These are phyloP conservation scores for Enteromius mattozi DNA, from an alignment of 2,797 vertebrate species.

Conservation along the genomic window DNA sequence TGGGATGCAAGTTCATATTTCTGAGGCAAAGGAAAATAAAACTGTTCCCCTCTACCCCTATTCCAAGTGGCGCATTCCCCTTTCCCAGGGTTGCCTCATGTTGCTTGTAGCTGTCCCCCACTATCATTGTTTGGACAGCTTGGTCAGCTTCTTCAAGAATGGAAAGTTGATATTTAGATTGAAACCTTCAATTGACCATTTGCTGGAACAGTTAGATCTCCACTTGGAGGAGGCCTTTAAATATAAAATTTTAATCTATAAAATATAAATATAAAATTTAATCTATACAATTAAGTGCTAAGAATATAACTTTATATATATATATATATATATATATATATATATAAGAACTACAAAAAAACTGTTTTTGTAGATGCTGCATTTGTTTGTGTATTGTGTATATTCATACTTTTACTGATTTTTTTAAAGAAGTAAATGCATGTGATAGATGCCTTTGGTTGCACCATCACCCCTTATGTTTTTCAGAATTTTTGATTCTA, in stretches of 20 bases:
- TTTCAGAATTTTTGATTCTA: neutral
- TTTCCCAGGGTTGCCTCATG: conserved; percentile 88
- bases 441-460: neutral
- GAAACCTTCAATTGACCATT: conserved; percentile 68
- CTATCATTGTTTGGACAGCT: conserved; percentile 90
- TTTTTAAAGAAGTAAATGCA: neutral
- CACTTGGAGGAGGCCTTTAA: neutral
- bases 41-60: conserved; percentile 75
- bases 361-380: neutral
- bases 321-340: too few relatives aligned
- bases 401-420: neutral
- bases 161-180: conserved; percentile 81
- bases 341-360: too few relatives aligned
- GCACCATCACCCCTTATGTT: neutral
- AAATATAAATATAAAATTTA: too few relatives aligned
- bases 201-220: conserved; percentile 60
- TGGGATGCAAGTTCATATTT: conserved; percentile 82
- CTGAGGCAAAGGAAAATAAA: conserved; percentile 82
- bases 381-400: neutral
- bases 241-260: neutral
- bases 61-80: conserved; percentile 70
- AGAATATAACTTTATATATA: neutral
- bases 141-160: conserved; percentile 81
- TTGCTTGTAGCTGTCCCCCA: conserved; percentile 79
- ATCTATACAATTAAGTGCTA: neutral